Evolutionary conservation across 2,797 vertebrate species (phyloP).

Genomic region (Channa striata): DNA sequence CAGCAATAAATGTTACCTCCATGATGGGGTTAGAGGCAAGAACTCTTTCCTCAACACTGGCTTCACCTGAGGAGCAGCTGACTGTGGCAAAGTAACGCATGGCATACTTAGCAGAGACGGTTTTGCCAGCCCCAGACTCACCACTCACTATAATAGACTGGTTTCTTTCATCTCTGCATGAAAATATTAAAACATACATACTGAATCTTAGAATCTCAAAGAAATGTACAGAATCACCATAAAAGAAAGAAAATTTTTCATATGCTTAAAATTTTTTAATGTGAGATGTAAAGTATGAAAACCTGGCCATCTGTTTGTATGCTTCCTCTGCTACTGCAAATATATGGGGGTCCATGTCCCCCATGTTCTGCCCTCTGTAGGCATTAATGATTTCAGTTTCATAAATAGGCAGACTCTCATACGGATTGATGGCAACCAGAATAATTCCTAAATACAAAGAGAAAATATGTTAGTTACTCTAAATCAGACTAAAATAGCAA

Average conservation of each 20-base stretch:
- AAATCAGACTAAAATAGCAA: not conserved
- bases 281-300: slow-evolving; percentile 9
- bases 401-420: slow-evolving; percentile 95
- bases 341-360: slow-evolving; percentile 99
- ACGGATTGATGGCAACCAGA: slow-evolving; percentile 97
- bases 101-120: slow-evolving; percentile 96
- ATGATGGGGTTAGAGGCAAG: slow-evolving; percentile 98
- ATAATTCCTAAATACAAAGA: slow-evolving; percentile 88
- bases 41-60: slow-evolving; percentile 93
- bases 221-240: not conserved
- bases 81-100: slow-evolving; percentile 99
- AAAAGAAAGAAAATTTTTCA: not conserved
- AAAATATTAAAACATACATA: slow-evolving; percentile 2
- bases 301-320: slow-evolving; percentile 98
- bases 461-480: not conserved
- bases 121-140: slow-evolving; percentile 98
- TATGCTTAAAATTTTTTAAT: not conserved
- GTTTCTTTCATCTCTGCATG: slow-evolving; percentile 91
- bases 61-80: slow-evolving; percentile 90
- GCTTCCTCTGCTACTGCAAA: slow-evolving; percentile 98
- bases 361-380: slow-evolving; percentile 97
- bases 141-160: slow-evolving; percentile 99
- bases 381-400: slow-evolving; percentile 95
- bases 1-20: slow-evolving; percentile 87
- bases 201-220: slow-evolving; percentile 11